Percentiles rank a stretch among this genome's conserved stretches.
phyloP scores from a whole-genome alignment of 2,113 vertebrate species.

The Boleophthalmus pectinirostris region DNA sequence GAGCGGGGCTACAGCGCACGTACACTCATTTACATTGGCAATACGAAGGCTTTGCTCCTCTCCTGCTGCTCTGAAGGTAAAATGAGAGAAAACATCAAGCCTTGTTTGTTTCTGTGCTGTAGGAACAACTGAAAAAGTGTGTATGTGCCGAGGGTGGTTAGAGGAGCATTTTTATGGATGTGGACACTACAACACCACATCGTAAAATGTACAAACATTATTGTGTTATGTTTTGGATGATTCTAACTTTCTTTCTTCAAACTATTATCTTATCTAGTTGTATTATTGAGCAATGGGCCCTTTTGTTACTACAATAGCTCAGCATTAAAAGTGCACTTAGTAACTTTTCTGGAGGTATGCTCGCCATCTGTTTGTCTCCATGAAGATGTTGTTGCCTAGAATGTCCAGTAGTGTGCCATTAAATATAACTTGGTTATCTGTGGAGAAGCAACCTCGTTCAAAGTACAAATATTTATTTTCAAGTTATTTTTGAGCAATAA shows the following conservation, averaged over 20 bases:
- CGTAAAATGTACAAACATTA: neutral
- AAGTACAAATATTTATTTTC: too few species aligned
- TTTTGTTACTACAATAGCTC: too few species aligned
- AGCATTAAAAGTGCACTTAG: too few species aligned
- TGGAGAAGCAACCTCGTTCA: too few species aligned
- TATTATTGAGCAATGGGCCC: too few species aligned
- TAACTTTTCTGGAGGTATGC: too few species aligned
- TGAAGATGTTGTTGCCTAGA: too few species aligned
- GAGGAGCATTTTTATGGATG: slow-evolving; percentile 3
- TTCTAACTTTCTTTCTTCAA: neutral
- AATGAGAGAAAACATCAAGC: slow-evolving; percentile 31
- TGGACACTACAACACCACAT: slow-evolving; percentile 1
- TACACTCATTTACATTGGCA: slow-evolving; percentile 45
- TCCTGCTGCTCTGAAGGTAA: slow-evolving; percentile 33
- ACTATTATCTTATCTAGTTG: neutral
- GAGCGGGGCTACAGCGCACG: slow-evolving; percentile 21
- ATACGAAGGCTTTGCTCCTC: slow-evolving; percentile 38
- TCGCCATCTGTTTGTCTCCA: too few species aligned
- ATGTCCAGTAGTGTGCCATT: too few species aligned
- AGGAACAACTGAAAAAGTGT: neutral
- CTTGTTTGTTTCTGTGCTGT: slow-evolving; percentile 15
- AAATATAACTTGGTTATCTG: too few species aligned
- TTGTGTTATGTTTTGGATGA: neutral
- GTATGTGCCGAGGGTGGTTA: slow-evolving; percentile 17
- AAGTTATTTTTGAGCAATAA: too few species aligned